These are phyloP conservation scores for Puma concolor DNA, from an alignment of 2,113 vertebrate genomes.

Conservation along the genomic window DNA sequence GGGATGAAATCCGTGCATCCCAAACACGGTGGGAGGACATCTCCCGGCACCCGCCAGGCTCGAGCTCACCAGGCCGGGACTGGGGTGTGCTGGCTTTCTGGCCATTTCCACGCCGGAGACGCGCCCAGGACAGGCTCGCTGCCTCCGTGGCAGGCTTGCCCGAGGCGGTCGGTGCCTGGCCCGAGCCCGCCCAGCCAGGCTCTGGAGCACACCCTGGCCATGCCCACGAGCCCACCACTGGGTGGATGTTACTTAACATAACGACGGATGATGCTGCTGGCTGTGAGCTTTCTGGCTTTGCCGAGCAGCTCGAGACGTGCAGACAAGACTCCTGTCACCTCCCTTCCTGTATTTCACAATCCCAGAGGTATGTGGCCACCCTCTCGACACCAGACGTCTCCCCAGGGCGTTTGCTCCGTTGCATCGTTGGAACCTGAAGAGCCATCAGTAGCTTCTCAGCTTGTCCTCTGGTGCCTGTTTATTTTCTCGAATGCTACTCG, in stretches of 20 bases:
- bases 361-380: neutral
- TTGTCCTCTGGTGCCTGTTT: no score
- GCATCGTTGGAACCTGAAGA: accelerated
- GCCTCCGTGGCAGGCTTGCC: neutral
- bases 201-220: accelerated
- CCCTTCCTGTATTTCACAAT: no score
- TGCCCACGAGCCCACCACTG: accelerated
- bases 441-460: neutral
- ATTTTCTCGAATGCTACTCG: neutral
- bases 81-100: neutral
- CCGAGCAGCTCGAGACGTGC: accelerated
- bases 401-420: accelerated
- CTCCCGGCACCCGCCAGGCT: accelerated
- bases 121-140: no score
- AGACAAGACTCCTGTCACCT: accelerated
- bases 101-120: neutral
- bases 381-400: accelerated
- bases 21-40: accelerated
- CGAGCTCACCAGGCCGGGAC: neutral
- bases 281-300: neutral
- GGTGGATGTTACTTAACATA: accelerated
- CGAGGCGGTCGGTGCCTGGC: accelerated
- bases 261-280: accelerated
- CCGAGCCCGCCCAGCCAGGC: neutral
- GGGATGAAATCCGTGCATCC: accelerated